Base-by-base conservation (phyloP, 2,113 vertebrate genomes). In the Atrichornis clamosus region DNA sequence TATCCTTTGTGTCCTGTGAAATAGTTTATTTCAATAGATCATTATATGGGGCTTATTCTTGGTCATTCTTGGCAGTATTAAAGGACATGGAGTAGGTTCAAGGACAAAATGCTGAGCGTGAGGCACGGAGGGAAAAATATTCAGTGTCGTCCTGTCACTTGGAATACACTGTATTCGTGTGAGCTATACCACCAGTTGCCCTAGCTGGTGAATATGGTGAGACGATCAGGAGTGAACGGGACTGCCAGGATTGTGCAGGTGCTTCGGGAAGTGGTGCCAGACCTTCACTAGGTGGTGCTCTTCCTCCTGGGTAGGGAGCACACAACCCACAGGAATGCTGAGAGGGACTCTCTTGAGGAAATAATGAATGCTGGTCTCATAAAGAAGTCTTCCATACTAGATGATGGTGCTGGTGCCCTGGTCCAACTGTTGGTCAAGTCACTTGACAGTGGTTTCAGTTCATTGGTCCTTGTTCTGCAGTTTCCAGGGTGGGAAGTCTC, bases 231-330 rank as follows among this genome's bases (percentile, higher is more conserved):
- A 8, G 23, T 39, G 50, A 30, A 5, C 0, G 2, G 30, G 49
- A 41, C 33, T 9, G 1, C n/a, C 18, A 13, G 32, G 44, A 8
- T 14, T 41, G 58, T 37, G 16, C 22, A 53, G 64, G n/a, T 60
- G n/a, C 44, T 81, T 62, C 56, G 47, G 37, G 37, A 64, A 44
- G n/a, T 0, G 2, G 32, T 86, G 42, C 7, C 0, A 1, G 41
- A 76, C 21, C 8, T 91, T 90, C 93, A 83, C 84, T 85, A 93
- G 82, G 72, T 94, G 91, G 78, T 93, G 93, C 81, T 87, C 75
- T 84, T 76, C 17, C 27, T 74, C 30, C 59, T 76, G 78, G 64
- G 59, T 42, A 74, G 30, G 9, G 37, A 79, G 1, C 11, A 8
- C 35, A 10, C 30, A 7, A 37, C 58, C 49, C 39, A 3, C 30